phyloP scores from a whole-genome alignment of 1,140 invertebrate species.

The Euwallacea fornicatus region DNA sequence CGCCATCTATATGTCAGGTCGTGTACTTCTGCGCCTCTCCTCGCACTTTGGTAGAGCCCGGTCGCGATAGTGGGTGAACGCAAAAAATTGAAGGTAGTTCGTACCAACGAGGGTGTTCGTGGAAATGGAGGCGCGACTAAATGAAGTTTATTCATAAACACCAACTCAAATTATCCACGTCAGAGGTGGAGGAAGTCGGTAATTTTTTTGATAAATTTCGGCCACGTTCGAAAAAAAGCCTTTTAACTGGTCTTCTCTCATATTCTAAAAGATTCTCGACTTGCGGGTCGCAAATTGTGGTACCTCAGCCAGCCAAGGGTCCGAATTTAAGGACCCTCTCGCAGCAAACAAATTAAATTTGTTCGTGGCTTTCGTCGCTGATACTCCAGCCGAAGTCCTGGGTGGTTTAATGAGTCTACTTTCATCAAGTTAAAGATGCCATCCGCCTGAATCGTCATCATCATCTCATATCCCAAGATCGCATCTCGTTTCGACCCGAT shows the following conservation, averaged over 20 bases:
- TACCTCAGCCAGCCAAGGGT: too few relatives aligned
- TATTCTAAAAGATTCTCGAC: too few relatives aligned
- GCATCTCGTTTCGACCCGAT: conserved; percentile 26
- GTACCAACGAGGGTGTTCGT: not conserved
- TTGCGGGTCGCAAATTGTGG: too few relatives aligned
- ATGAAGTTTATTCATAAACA: conserved; percentile 2
- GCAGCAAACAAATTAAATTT: too few relatives aligned
- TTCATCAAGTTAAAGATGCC: not conserved
- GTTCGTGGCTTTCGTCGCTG: too few relatives aligned
- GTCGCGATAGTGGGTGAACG: not conserved
- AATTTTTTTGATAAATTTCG: not conserved
- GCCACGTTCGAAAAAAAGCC: too few relatives aligned
- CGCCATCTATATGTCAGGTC: too few relatives aligned
- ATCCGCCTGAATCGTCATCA: not conserved
- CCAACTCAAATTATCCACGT: not conserved
- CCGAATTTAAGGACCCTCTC: too few relatives aligned
- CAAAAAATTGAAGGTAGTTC: not conserved
- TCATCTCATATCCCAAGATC: conserved; percentile 22
- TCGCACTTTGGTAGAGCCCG: not conserved
- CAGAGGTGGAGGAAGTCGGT: not conserved
- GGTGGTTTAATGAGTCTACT: conserved; percentile 9
- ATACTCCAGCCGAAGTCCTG: not conserved
- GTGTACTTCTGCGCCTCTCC: too few relatives aligned
- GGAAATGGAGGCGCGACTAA: not conserved
- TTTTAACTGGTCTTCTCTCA: too few relatives aligned